Percentiles rank a stretch among this genome's conserved stretches.
phyloP scores from a whole-genome alignment of 2,797 vertebrate species.

The Merluccius polli region DNA sequence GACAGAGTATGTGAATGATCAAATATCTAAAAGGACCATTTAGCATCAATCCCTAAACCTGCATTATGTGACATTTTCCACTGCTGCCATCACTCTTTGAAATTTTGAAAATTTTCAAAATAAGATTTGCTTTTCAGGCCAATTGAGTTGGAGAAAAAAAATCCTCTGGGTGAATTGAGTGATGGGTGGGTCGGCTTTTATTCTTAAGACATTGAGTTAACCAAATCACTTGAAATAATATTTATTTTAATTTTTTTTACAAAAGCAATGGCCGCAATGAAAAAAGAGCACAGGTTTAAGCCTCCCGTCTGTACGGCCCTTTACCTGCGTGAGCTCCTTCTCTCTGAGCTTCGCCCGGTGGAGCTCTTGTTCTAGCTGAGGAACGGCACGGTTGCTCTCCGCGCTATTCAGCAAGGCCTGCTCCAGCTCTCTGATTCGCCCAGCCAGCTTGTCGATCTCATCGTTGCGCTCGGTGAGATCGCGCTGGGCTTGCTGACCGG shows the following conservation, averaged over 20 bases:
- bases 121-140: neutral
- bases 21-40: no score
- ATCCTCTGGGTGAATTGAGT: neutral
- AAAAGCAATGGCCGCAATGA: neutral
- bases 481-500: conserved; percentile 79
- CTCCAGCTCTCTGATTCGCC: conserved; percentile 79
- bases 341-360: conserved; percentile 74
- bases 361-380: conserved; percentile 81
- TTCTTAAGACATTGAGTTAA: neutral
- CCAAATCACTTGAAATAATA: no score
- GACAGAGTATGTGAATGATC: neutral
- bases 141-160: neutral
- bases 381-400: conserved; percentile 58
- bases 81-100: neutral
- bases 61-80: neutral
- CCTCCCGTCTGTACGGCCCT: no score
- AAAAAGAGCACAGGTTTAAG: neutral
- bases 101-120: no score
- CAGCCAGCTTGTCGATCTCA: conserved; percentile 82
- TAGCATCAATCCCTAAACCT: neutral
- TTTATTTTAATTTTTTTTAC: no score
- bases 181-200: neutral
- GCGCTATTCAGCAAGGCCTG: conserved; percentile 67
- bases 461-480: conserved; percentile 79
- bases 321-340: conserved; percentile 79